Conservation (phyloP, 2,888 invertebrate species). For the Tenthredo distinguenda region DNA sequence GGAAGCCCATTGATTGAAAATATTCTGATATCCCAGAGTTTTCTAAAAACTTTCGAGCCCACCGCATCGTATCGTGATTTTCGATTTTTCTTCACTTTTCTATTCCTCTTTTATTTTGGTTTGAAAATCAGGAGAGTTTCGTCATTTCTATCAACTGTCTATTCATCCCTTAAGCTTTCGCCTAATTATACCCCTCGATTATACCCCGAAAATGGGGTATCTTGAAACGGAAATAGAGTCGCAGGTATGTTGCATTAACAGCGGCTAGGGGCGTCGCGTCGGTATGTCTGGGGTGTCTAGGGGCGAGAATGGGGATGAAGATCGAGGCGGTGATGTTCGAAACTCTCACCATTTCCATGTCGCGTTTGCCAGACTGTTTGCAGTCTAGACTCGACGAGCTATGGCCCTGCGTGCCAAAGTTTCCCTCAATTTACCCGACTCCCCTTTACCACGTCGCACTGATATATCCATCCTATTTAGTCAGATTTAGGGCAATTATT, state of each 20-base stretch:
- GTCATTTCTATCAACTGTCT: background rate
- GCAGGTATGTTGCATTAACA: background rate
- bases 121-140: background rate
- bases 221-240: constrained; percentile 6
- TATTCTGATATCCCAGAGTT: background rate
- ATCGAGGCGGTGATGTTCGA: constrained; percentile 30
- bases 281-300: constrained; percentile 28
- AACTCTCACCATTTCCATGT: constrained; percentile 33
- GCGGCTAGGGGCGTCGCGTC: background rate
- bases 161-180: background rate
- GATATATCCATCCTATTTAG: background rate
- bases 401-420: constrained; percentile 1
- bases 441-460: background rate
- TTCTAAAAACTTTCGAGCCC: background rate
- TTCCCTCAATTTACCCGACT: background rate
- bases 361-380: constrained; percentile 39
- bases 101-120: background rate
- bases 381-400: constrained; percentile 46
- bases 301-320: constrained; percentile 19
- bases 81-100: background rate
- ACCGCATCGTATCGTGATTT: background rate
- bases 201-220: background rate
- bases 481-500: background rate
- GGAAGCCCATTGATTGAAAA: background rate
- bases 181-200: background rate